Evolutionary conservation across 2,888 invertebrate species (phyloP), one percentile per base, ranked within the genome.

Genomic region (Pecten maximus): DNA sequence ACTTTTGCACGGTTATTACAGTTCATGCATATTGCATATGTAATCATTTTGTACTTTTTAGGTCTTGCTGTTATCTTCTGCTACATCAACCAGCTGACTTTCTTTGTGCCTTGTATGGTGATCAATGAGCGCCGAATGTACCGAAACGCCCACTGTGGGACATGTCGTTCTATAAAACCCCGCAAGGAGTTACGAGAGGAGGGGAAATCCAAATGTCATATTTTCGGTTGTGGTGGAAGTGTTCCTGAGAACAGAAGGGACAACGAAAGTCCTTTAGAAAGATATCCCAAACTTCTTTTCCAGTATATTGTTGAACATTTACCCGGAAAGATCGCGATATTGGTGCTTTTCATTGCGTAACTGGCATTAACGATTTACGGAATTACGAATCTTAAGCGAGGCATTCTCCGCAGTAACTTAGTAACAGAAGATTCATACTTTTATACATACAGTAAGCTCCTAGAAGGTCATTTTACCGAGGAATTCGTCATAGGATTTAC

Each of bases 211-310:
- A 90, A 89, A n/a, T 93, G 93, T 40, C 89, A 88, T 40, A 88
- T 93, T 23, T 89, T 91, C 50, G 98, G 95, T 88, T 95, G 95
- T 91, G 90, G 93, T 4, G 95, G 95, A 23, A 88, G 92, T 12
- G 91, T 91, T 8, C 94, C 95, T 0, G 89, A 91, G 23, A 88
- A 87, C 10, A 88, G 91, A 8, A 90, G 87, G n/a, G 93, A 94
- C 39, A 93, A 93, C 40, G 95, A 95, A 40, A 94, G 95, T 87
- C 86, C 89, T 2, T 93, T 94, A 28, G 95, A 95, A 90, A 95
- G 92, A 48, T 91, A 94, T 0, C 94, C 95, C 0, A 91, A 92
- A n/a, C 91, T 89, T n/a, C 88, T 94, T 16, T 90, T 95, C 16
- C 94, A 94, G 23, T 91, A 90, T 44, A 12, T 95, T 50, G 92